Conservation (phyloP, 2,888 invertebrate species). For the Drosophila robusta region DNA sequence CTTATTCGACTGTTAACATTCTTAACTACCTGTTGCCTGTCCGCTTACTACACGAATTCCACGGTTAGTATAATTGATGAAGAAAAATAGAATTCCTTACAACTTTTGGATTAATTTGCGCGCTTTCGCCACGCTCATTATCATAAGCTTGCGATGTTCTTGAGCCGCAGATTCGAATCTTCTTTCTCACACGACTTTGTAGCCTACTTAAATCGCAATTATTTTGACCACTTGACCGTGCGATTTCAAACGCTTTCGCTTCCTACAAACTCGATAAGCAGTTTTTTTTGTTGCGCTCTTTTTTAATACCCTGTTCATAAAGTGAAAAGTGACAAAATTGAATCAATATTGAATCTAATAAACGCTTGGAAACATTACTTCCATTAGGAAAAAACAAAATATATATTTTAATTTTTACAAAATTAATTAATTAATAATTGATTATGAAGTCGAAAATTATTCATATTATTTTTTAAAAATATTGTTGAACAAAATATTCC, state of each 20-base stretch:
- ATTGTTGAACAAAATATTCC: too few relatives aligned
- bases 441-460: too few relatives aligned
- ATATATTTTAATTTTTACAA: too few relatives aligned
- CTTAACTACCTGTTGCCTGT: background rate
- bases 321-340: too few relatives aligned
- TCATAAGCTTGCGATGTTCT: slow-evolving; percentile 34
- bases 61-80: background rate
- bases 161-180: slow-evolving; percentile 34
- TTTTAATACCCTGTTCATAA: background rate
- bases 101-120: background rate
- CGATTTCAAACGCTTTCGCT: slow-evolving; percentile 73
- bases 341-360: too few relatives aligned
- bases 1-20: background rate
- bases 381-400: too few relatives aligned
- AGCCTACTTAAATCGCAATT: slow-evolving; percentile 45
- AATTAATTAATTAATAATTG: too few relatives aligned
- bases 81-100: background rate
- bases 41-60: too few relatives aligned
- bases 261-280: slow-evolving; percentile 49
- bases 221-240: slow-evolving; percentile 62
- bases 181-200: slow-evolving; percentile 49
- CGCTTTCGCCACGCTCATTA: slow-evolving; percentile 38
- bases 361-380: too few relatives aligned
- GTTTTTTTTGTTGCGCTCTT: background rate
- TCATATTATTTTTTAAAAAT: too few relatives aligned